phyloP scores from a whole-genome alignment of 30 jellyfish, hydroid and myxozoan species.

The Chironex yamaguchii region DNA sequence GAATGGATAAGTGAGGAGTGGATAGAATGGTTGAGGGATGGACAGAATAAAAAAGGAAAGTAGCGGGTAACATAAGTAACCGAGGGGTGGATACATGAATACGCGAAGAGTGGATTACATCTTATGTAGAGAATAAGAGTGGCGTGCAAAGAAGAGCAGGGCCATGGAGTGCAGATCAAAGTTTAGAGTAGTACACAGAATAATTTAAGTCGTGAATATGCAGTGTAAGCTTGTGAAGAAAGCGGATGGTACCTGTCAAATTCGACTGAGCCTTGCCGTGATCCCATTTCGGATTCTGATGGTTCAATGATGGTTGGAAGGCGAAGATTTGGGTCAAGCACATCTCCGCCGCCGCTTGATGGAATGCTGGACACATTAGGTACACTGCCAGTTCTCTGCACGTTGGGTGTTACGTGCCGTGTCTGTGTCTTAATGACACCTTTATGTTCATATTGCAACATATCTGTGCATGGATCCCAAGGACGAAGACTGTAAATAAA shows the following conservation, averaged over 20 bases:
- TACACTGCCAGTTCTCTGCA: slow-evolving; percentile 78
- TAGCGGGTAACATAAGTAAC: too few relatives aligned
- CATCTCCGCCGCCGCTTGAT: slow-evolving; percentile 13
- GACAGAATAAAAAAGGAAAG: too few relatives aligned
- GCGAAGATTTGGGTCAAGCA: not conserved
- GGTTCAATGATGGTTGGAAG: slow-evolving; percentile 95
- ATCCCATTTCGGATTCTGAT: slow-evolving; percentile 13
- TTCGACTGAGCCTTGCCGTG: slow-evolving; percentile 43
- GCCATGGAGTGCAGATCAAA: too few relatives aligned
- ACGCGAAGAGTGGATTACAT: too few relatives aligned
- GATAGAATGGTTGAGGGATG: too few relatives aligned
- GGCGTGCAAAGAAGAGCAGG: too few relatives aligned
- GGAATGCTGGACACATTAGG: slow-evolving; percentile 36
- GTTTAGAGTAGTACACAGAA: too few relatives aligned
- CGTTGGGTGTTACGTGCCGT: slow-evolving; percentile 84
- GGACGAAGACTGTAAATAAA: slow-evolving; percentile 85
- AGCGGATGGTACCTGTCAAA: slow-evolving; percentile 26
- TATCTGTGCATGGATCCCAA: slow-evolving; percentile 95
- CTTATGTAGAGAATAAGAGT: too few relatives aligned
- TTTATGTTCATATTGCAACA: slow-evolving; percentile 83
- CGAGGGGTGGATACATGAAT: too few relatives aligned
- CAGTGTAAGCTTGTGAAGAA: not conserved
- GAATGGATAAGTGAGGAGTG: too few relatives aligned
- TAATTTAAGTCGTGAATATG: not conserved
- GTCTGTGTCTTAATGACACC: slow-evolving; percentile 89